Base-by-base conservation (phyloP, 2,113 vertebrate genomes). In the Chionis minor region DNA sequence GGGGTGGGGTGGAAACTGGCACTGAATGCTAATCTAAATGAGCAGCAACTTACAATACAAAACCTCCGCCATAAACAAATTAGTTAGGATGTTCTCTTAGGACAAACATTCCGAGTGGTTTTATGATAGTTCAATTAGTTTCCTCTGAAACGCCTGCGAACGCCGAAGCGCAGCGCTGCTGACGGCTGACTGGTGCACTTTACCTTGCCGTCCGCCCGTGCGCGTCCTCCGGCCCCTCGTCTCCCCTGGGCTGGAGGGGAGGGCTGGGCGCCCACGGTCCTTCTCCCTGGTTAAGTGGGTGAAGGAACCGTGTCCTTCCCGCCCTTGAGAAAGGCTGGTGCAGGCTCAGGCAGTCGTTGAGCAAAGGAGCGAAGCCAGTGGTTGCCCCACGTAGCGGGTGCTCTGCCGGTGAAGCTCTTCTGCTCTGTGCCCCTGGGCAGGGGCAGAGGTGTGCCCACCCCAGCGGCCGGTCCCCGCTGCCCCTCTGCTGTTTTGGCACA, bases 11-110 rank as follows among this genome's bases (percentile, higher is more conserved):
- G 45, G 42, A 93, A 91, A 94, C 63, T 17, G 19, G 38, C 47
- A 66, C 66, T 86, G 94, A 92, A 91, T 90, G 59, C 32, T 92
- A 69, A 95, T 83, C 74, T 74, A 63, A 93, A 81, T 47, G 77
- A 83, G 40, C 75, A 96, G 74, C 61, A 78, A 49, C 63, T 81
- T n/a, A 42, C 40, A 83, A 40, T 54, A 63, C 56, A 90, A 81
- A 91, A 71, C 42, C 20, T 85, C 38, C 1, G 0, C 81, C 5
- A 2, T 52, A 73, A 90, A 86, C 49, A 92, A 75, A 96, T 77
- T 45, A 92, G 56, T 63, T 88, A 73, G 70, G 58, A 81, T 82
- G 70, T 85, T 94, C 80, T 94, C 52, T 91, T 73, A 93, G 73
- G 72, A 96, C 49, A 88, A 78, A 66, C 20, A 9, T 65, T 88